Evolutionary conservation across 2,113 vertebrate genomes (phyloP), one percentile per base, ranked within the genome.

Genomic region (Podarcis cretensis): DNA sequence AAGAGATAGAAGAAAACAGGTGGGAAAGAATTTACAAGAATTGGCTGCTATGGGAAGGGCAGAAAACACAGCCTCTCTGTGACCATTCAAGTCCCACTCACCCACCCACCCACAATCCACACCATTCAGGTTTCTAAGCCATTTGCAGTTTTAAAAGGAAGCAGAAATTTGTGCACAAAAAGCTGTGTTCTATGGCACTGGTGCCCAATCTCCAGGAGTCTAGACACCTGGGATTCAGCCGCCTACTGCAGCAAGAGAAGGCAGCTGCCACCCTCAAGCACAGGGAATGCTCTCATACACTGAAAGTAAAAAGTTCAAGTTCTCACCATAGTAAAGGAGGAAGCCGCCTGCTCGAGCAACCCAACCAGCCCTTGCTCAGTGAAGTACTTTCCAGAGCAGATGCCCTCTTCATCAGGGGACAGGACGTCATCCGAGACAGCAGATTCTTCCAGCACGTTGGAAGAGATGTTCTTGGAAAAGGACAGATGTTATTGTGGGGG

Each of bases 381-480:
- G 95, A 99, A 99, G 94, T 97, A 98, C 86, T 98, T 98, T 89
- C 98, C 98, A 0, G 98, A 97, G 92, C 98, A 99, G 94, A 99
- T 98, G 77, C 98, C 98, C 91, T 99, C 98, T 95, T 98, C 98
- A 35, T 98, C 98, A 0, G 98, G 98, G 0, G 98, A 98, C 87
- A 98, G 95, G 88, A 99, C 97, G 82, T 99, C 98, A 76, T 99
- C 98, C 0, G 98, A 98, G 89, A 98, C 97, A 0, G 98, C 98
- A 0, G 98, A 99, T 93, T 99, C 98, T 91, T 99, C 98, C 91
- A 99, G 95, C 35, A 98, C 96, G 0, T 99, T 99, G 85, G 98
- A 98, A 0, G 98, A 99, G 95, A 99, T 97, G 89, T 97, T 97
- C 98, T 99, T 69, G 4, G 63, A 43, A 94, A 32, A 18, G 81